Conservation (phyloP, 2,888 invertebrate genomes). For the Blera fallax region DNA sequence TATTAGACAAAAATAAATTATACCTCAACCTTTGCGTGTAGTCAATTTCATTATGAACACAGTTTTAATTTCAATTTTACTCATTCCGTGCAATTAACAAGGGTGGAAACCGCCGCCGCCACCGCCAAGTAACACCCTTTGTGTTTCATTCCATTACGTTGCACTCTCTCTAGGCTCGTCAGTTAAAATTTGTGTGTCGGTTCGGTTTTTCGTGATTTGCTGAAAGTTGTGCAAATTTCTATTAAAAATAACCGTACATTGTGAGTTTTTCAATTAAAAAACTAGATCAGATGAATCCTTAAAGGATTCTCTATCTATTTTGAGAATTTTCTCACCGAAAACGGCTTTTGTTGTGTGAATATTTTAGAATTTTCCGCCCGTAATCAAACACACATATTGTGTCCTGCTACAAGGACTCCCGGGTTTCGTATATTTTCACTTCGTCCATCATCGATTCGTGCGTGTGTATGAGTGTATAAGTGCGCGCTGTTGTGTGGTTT, state of each 20-base stretch:
- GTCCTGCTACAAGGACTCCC: conserved; percentile 50
- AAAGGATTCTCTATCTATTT: conserved; percentile 22
- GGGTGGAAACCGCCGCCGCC: conserved; percentile 38
- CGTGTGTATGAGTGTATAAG: conserved; percentile 43
- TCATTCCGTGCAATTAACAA: conserved; percentile 9
- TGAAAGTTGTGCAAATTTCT: conserved; percentile 41
- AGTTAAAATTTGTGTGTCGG: conserved; percentile 70
- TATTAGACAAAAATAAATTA: neutral
- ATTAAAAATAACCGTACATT: conserved; percentile 20
- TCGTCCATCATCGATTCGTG: conserved; percentile 65
- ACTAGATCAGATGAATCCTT: conserved; percentile 20
- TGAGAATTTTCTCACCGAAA: neutral
- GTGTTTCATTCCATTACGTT: conserved; percentile 61
- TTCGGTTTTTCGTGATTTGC: conserved; percentile 65
- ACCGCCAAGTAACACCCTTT: conserved; percentile 58
- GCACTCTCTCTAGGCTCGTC: conserved; percentile 54
- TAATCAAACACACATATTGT: conserved; percentile 38
- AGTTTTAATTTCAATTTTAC: conserved; percentile 12
- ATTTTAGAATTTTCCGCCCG: conserved; percentile 37
- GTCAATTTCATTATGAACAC: neutral
- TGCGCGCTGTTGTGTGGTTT: conserved; percentile 36
- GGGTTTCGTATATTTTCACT: conserved; percentile 47
- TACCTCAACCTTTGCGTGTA: neutral
- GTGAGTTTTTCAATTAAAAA: conserved; percentile 8
- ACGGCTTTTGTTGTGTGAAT: neutral